phyloP scores from a whole-genome alignment of 2,797 vertebrate species.

The Perodicticus potto region DNA sequence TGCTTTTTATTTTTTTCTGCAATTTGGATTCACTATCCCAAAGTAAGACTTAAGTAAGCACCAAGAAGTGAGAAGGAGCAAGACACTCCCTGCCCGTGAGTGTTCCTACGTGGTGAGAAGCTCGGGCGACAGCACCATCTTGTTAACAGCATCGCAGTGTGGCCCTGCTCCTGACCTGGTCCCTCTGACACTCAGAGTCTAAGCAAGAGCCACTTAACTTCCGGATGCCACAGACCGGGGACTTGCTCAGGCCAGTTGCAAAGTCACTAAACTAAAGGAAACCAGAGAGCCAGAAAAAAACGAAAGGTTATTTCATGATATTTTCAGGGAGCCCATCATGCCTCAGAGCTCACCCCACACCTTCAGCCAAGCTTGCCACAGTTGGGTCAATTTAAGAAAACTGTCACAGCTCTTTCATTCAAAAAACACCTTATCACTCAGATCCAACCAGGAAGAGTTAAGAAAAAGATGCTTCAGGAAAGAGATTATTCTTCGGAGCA shows the following conservation, averaged over 20 bases:
- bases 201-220: background rate
- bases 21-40: background rate
- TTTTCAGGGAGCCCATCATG: background rate
- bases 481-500: background rate
- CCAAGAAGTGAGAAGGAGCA: background rate
- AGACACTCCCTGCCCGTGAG: background rate
- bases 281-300: background rate
- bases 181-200: background rate
- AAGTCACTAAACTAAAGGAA: background rate
- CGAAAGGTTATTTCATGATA: background rate
- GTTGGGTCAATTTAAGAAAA: conserved; percentile 28
- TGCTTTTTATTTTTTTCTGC: conserved; percentile 25
- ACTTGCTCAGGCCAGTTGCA: background rate
- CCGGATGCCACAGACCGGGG: background rate
- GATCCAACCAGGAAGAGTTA: background rate
- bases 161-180: background rate
- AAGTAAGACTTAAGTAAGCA: background rate
- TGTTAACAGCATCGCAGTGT: background rate
- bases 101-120: conserved; percentile 7
- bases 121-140: background rate
- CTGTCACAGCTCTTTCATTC: background rate
- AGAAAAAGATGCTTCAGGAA: background rate
- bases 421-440: background rate
- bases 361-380: background rate
- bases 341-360: background rate